These are phyloP conservation scores for Drosophila paracracens DNA, from an alignment of 2,888 invertebrate species.

Conservation along the genomic window DNA sequence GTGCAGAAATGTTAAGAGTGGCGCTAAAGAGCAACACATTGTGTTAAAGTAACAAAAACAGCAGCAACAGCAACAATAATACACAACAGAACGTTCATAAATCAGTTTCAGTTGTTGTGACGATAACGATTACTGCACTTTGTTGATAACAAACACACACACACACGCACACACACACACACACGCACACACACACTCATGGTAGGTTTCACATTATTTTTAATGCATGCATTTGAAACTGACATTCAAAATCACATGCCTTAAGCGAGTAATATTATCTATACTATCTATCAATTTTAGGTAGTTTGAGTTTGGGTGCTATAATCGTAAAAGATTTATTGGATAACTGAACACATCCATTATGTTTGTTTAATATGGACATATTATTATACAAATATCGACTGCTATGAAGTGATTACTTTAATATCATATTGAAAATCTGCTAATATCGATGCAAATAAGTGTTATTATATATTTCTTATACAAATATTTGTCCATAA, in stretches of 20 bases:
- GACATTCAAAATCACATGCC: constrained; percentile 13
- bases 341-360: neutral
- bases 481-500: neutral
- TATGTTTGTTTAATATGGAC: neutral
- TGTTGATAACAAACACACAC: constrained; percentile 28
- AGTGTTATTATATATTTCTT: neutral
- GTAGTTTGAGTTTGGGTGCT: neutral
- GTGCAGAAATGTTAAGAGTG: constrained; percentile 52
- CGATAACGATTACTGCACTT: constrained; percentile 75
- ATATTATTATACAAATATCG: neutral
- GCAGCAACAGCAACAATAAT: constrained; percentile 32
- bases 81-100: constrained; percentile 46
- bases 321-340: neutral
- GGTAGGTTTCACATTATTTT: constrained; percentile 26
- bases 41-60: constrained; percentile 34
- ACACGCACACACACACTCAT: neutral
- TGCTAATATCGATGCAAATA: neutral
- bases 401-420: neutral
- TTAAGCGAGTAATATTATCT: neutral
- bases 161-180: neutral
- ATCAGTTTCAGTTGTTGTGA: constrained; percentile 68
- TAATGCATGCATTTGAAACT: constrained; percentile 26
- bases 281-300: neutral
- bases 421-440: neutral
- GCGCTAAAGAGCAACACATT: constrained; percentile 69